Percentiles rank a stretch among this genome's conserved stretches.
These are phyloP conservation scores for Tolmerus cingulatus DNA, from an alignment of 2,888 invertebrate species.

Conservation along the genomic window DNA sequence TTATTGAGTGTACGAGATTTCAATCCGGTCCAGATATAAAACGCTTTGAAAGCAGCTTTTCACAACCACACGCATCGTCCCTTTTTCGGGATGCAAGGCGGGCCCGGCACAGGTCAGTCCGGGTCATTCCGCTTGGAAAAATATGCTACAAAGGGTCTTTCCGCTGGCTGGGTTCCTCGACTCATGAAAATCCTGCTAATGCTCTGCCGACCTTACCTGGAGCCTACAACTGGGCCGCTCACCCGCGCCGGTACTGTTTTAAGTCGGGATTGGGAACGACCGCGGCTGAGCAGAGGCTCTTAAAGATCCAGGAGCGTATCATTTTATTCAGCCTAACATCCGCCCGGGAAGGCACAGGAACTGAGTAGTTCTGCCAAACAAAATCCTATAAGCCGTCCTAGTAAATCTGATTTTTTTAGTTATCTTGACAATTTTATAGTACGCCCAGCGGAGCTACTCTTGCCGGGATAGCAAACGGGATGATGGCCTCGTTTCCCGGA, in stretches of 20 bases:
- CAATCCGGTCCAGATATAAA: neutral
- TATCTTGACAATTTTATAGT: constrained; percentile 24
- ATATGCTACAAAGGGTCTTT: neutral
- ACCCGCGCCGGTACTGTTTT: neutral
- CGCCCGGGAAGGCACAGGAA: neutral
- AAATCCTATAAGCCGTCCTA: neutral
- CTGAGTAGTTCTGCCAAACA: neutral
- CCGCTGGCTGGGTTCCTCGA: neutral
- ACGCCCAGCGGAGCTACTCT: neutral
- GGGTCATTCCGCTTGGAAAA: constrained; percentile 23
- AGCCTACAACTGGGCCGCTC: neutral
- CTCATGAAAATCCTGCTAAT: constrained; percentile 17
- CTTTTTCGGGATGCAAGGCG: neutral
- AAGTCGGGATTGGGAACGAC: neutral
- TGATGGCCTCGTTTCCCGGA: neutral
- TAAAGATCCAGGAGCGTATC: neutral
- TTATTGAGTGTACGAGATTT: constrained; percentile 10
- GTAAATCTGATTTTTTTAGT: constrained; percentile 27
- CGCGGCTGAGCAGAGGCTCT: neutral
- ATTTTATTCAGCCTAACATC: neutral
- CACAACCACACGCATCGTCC: neutral
- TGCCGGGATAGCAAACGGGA: neutral
- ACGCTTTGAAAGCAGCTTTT: neutral
- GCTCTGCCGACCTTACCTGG: neutral
- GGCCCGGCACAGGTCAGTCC: neutral